Evolutionary conservation across 2,113 vertebrate genomes (phyloP), one percentile per base, ranked within the genome.

Genomic region (Suricata suricatta): DNA sequence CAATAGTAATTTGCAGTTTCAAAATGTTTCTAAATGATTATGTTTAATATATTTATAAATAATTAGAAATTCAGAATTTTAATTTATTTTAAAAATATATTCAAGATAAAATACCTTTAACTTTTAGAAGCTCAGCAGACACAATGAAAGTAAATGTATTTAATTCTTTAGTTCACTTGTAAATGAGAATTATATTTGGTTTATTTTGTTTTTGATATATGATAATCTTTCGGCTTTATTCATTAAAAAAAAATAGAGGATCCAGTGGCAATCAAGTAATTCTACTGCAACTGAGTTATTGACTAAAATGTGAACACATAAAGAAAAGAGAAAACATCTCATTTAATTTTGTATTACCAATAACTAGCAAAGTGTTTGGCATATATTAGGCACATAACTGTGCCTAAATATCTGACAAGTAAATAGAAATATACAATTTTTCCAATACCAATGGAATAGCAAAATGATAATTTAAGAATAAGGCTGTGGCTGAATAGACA

Each of bases 41-140:
- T n/a, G n/a, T 52, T 76, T 77, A 93, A 93, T 71, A 27, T 82
- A 74, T 66, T 88, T 90, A 95, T 69, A 72, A 83, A 83, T n/a
- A 29, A 88, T 33, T 57, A 44, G 31, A 82, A 96, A 92, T 88
- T 76, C 25, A 90, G 16, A 68, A 89, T 74, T 87, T 72, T 79
- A 52, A 88, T 41, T 38, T 84, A 64, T 93, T 79, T 60, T 66
- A 9, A 64, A 94, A 90, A 81, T 7, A 76, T 23, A 86, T 50
- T 80, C 5, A 69, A 35, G 31, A 19, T 82, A 72, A 97, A 93
- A 69, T 66, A 76, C 2, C 3, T 81, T 88, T 72, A 92, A 72
- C 13, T 52, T 77, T 83, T 33, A 68, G 47, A 93, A 72, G 13
- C 11, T 84, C 60, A 54, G 14, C 52, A 88, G 31, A n/a, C 82